Evolutionary conservation across 2,113 vertebrate species (phyloP).

Genomic region (Asarcornis scutulata): DNA sequence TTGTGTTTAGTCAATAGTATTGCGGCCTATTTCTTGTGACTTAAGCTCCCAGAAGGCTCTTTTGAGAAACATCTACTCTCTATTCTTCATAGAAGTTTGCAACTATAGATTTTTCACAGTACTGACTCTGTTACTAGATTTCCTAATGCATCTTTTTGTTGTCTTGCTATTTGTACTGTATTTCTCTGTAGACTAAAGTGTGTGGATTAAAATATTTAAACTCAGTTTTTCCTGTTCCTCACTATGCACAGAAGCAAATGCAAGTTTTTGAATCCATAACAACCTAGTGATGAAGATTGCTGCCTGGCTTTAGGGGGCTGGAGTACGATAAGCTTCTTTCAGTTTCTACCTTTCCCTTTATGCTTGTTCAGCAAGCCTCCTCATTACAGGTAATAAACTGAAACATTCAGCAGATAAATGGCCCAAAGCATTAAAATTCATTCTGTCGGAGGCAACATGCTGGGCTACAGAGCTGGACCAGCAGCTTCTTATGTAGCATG

Average conservation of each 20-base stretch:
- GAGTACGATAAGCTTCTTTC: neutral
- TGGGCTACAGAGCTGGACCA: neutral
- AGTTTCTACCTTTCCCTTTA: neutral
- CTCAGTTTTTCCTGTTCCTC: neutral
- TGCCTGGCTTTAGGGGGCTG: neutral
- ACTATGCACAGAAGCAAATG: neutral
- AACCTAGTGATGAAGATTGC: fast-evolving
- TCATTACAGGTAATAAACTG: neutral
- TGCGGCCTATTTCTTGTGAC: neutral
- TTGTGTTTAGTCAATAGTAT: neutral
- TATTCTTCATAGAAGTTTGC: neutral
- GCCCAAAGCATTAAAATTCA: neutral
- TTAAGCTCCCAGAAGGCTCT: neutral
- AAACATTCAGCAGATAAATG: neutral
- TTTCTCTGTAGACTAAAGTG: conserved; percentile 32
- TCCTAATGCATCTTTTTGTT: neutral
- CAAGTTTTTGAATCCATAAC: neutral
- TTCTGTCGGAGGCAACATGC: neutral
- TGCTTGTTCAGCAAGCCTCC: neutral
- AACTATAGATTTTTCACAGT: conserved; percentile 1
- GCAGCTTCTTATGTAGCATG: neutral
- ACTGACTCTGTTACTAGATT: neutral
- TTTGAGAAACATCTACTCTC: neutral
- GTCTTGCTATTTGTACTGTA: conserved; percentile 18
- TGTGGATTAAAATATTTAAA: conserved; percentile 55